Evolutionary conservation across 2,888 invertebrate genomes (phyloP).

Genomic region (Parnassius glacialis): DNA sequence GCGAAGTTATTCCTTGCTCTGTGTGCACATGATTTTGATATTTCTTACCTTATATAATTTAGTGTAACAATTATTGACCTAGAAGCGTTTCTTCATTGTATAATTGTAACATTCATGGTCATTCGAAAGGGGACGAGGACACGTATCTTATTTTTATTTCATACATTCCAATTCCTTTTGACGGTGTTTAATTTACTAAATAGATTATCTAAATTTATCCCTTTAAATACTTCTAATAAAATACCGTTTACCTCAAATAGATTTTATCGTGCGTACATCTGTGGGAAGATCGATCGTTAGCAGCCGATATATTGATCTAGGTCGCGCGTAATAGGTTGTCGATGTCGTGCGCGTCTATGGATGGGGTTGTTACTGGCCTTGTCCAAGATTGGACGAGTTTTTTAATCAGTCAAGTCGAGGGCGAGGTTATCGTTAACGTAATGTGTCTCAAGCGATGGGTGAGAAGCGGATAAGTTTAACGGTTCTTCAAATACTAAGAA

Average conservation of each 20-base stretch:
- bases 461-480: constrained; percentile 21
- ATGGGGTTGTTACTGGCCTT: constrained; percentile 60
- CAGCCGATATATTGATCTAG: constrained; percentile 49
- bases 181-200: constrained; percentile 4
- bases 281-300: constrained; percentile 28
- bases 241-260: neutral
- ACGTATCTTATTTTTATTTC: constrained; percentile 8
- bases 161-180: constrained; percentile 10
- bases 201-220: constrained; percentile 9
- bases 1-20: too few relatives aligned
- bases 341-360: constrained; percentile 44
- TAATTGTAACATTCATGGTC: constrained; percentile 24
- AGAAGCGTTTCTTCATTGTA: constrained; percentile 20
- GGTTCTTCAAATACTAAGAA: constrained; percentile 13
- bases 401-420: constrained; percentile 54
- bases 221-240: constrained; percentile 9
- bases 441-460: constrained; percentile 19
- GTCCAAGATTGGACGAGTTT: constrained; percentile 73
- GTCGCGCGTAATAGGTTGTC: constrained; percentile 65
- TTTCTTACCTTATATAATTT: constrained; percentile 7
- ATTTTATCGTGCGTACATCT: constrained; percentile 11
- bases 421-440: constrained; percentile 58
- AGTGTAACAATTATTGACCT: constrained; percentile 15
- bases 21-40: constrained; percentile 1
- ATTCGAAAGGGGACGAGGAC: constrained; percentile 22